Evolutionary conservation across 2,888 invertebrate genomes (phyloP).

Genomic region (Aspidiotus rigidus): DNA sequence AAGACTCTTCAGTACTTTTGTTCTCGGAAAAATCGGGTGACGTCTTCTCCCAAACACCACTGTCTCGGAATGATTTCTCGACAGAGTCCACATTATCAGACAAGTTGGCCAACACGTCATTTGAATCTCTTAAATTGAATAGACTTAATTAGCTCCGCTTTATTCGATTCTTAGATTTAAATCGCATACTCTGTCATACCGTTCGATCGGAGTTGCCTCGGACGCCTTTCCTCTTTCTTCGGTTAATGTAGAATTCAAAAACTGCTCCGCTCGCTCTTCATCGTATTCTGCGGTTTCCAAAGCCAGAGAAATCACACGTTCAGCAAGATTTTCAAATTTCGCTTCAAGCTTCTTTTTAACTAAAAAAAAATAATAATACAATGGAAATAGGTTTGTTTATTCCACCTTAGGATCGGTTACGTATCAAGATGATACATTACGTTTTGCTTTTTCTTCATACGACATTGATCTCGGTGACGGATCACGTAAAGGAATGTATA

Average conservation of each 20-base stretch:
- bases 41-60: slow-evolving; percentile 26
- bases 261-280: slow-evolving; percentile 69
- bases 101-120: neutral
- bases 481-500: slow-evolving; percentile 29
- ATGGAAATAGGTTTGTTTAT: slow-evolving; percentile 18
- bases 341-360: slow-evolving; percentile 61
- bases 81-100: neutral
- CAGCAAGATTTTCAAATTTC: slow-evolving; percentile 65
- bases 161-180: no score
- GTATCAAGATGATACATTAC: slow-evolving; percentile 13
- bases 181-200: neutral
- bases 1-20: slow-evolving; percentile 18
- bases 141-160: neutral
- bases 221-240: slow-evolving; percentile 13
- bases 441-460: slow-evolving; percentile 20
- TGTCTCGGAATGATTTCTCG: slow-evolving; percentile 22
- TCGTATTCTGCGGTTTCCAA: slow-evolving; percentile 80
- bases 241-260: slow-evolving; percentile 41
- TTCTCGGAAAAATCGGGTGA: slow-evolving; percentile 17
- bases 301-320: slow-evolving; percentile 72
- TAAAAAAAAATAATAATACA: slow-evolving; percentile 44
- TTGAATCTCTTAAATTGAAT: neutral
- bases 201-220: neutral
- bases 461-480: slow-evolving; percentile 19
- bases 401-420: neutral